These are phyloP conservation scores for Hirtodrosophila cameraria DNA, from an alignment of 2,888 invertebrate genomes.

Conservation along the genomic window DNA sequence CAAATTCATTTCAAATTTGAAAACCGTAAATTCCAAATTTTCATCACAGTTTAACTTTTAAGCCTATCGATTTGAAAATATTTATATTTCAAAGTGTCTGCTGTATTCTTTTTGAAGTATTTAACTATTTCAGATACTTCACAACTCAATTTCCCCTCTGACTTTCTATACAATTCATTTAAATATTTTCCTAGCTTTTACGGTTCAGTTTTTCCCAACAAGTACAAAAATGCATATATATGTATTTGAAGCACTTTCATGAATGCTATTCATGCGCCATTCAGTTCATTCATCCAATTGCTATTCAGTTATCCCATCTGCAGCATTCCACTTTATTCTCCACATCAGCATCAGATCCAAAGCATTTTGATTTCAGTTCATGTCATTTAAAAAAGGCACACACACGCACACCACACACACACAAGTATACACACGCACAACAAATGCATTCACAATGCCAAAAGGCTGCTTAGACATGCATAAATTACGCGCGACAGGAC, in stretches of 20 bases:
- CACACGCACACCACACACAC: conserved; percentile 5
- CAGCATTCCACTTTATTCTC: conserved; percentile 12
- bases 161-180: background rate
- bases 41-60: too few species aligned
- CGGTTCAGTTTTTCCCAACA: background rate
- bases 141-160: too few species aligned
- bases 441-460: conserved; percentile 17
- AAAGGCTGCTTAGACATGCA: conserved; percentile 68
- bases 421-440: conserved; percentile 2
- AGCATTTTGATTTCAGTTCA: conserved; percentile 42
- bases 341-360: conserved; percentile 11
- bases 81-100: too few species aligned
- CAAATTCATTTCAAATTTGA: too few species aligned
- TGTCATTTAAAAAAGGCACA: conserved; percentile 37
- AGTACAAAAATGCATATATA: background rate
- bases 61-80: too few species aligned
- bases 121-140: too few species aligned
- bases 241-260: background rate
- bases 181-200: background rate
- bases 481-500: conserved; percentile 62
- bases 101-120: too few species aligned
- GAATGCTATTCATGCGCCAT: conserved; percentile 28
- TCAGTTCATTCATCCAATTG: conserved; percentile 17
- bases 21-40: too few species aligned
- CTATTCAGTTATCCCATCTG: background rate